Base-by-base conservation (phyloP, 2,888 invertebrate genomes). In the Perdita meconis region DNA sequence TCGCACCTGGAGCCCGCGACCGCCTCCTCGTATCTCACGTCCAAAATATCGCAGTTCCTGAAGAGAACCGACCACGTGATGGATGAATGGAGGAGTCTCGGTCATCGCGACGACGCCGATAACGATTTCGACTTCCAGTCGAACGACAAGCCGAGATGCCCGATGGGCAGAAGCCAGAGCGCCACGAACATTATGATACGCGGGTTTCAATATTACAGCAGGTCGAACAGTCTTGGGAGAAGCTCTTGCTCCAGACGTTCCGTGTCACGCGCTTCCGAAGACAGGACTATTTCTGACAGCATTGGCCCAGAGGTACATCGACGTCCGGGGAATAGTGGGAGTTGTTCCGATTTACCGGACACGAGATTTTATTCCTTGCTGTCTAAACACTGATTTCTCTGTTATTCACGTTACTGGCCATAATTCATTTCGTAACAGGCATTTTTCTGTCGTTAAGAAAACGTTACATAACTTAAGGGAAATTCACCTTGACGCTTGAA, bases 51-150 rank as follows among this genome's bases (percentile, higher is more conserved):
- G 67, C 96, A 95, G 88, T 97, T 97, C 87, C 93, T 97, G 38
- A 95, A 95, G 88, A 94, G 96, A 79, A 97, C 97, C 2, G 97
- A 97, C 92, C 97, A 97, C 92, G 95, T 97, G 0, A 96, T 96
- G 95, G 97, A 97, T 87, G 97, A 97, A 89, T 97, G 97, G 97
- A 94, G 95, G 69, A 94, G 95, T 78, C 87, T 96, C 60, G 96
- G 96, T 0, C 95, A 95, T 66, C 94, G 93, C 82, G 94, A 94
- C 80, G 94, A 94, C 69, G 91, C 93, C 34, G 90, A 90, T 10
- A 89, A 90, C 36, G 89, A 89, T 2, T 71, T 90, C 47, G 79
- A 69, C 19, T 71, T 84, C 47, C 70, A 81, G 4, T 38, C 79
- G 1, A 74, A 83, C 5, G 82, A 84, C 24, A 83, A 79, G 22